Evolutionary conservation across 2,113 vertebrate genomes (phyloP).

Genomic region (Phodopus roborovskii): DNA sequence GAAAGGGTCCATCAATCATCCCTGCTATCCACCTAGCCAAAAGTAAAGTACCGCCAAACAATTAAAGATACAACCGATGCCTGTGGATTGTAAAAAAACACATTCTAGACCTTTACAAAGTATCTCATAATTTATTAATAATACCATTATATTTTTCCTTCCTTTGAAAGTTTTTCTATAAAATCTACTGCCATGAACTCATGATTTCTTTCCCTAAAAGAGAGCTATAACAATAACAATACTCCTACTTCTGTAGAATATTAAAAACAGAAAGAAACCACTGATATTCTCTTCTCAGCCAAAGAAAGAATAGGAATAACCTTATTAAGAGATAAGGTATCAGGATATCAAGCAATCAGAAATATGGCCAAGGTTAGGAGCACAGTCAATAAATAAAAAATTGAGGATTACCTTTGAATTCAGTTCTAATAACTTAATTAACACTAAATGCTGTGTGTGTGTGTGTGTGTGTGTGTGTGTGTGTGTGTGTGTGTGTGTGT

Average conservation of each 20-base stretch:
- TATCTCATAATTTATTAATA: background rate
- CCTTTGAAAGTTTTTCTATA: background rate
- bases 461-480: background rate
- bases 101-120: background rate
- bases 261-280: background rate
- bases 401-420: background rate
- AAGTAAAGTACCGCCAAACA: constrained; percentile 29
- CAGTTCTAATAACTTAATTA: background rate
- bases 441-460: background rate
- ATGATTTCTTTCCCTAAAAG: background rate
- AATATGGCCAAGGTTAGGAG: background rate
- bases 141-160: background rate
- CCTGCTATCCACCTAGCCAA: background rate
- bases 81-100: background rate
- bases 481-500: background rate
- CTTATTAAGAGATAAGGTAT: background rate
- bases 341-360: background rate
- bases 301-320: background rate
- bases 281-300: background rate
- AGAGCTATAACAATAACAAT: background rate
- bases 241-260: background rate
- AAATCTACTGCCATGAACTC: background rate
- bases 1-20: background rate
- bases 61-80: background rate
- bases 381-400: background rate